Evolutionary conservation across 2,797 vertebrate genomes (phyloP).

Genomic region (Rousettus madagascariensis): DNA sequence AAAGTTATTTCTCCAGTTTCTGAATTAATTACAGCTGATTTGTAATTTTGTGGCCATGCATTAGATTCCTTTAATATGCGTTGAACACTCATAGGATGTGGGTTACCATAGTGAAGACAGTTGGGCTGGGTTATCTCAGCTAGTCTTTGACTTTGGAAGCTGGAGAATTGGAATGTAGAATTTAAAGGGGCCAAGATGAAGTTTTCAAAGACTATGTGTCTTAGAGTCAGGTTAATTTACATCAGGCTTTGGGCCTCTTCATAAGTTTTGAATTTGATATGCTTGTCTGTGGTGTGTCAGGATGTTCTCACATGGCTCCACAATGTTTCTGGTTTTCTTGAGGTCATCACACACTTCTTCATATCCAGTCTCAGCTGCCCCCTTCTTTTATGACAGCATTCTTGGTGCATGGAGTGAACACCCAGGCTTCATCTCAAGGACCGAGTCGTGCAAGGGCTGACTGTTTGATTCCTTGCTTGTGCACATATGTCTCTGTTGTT

Average conservation of each 20-base stretch:
- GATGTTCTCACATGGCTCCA: background rate
- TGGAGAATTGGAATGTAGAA: background rate
- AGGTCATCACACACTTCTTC: background rate
- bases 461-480: background rate
- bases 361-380: background rate
- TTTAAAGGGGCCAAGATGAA: background rate
- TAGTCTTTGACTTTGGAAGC: background rate
- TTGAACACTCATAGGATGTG: background rate
- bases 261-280: background rate
- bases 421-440: fast-evolving
- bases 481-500: background rate
- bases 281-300: background rate
- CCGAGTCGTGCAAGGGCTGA: fast-evolving
- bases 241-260: background rate
- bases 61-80: background rate
- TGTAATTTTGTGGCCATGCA: background rate
- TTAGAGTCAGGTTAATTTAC: background rate
- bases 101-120: background rate
- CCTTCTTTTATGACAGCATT: background rate
- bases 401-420: background rate
- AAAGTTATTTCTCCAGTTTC: background rate
- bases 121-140: background rate
- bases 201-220: background rate
- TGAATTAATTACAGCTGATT: background rate
- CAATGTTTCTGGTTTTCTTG: background rate